Base-by-base conservation (phyloP, 2,888 invertebrate genomes). In the Unio delphinus region DNA sequence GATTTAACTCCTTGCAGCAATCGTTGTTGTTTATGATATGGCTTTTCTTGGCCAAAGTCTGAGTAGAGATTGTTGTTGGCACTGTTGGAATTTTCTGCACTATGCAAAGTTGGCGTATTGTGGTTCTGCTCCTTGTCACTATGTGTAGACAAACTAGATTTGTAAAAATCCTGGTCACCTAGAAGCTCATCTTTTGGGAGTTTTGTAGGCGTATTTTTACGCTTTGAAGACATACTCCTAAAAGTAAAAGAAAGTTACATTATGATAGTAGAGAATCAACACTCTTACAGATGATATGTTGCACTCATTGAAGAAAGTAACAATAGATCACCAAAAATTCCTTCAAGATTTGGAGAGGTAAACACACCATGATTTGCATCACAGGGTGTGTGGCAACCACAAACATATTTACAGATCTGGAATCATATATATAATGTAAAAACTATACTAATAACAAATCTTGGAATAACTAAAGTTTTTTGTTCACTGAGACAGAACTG, bases 131-230 rank as follows among this genome's bases (percentile, higher is more conserved):
- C 76, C 45, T 69, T 65, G 64, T 79, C 75, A 68, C 78, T 80
- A 70, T 72, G 76, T 73, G 69, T 61, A 54, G 58, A 59, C 28
- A 34, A 59, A 45, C 57, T 23, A 45, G 61, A 69, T 67, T 71
- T 71, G 73, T 68, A 73, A 70, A 76, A 79, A 73, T 73, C 78
- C 69, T 80, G 76, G 54, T 84, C 81, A 63, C 71, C 78, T 71
- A 79, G 78, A 69, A 83, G 75, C 79, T 91, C 87, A 92, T 92
- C 94, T 94, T 96, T 95, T 90, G 93, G 93, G 91, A 96, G 93
- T 93, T 96, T 96, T 87, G 95, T 95, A 91, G 96, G 96, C 91
- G 96, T 96, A 91, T 96, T 96, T 92, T 96, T 96, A 92, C 96
- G 94, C 94, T 96, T 96, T 92, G 96, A 96, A 93, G 96, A 96